Evolutionary conservation across 2,113 vertebrate species (phyloP), one percentile per base, ranked within the genome.

Genomic region (Xenopus laevis): DNA sequence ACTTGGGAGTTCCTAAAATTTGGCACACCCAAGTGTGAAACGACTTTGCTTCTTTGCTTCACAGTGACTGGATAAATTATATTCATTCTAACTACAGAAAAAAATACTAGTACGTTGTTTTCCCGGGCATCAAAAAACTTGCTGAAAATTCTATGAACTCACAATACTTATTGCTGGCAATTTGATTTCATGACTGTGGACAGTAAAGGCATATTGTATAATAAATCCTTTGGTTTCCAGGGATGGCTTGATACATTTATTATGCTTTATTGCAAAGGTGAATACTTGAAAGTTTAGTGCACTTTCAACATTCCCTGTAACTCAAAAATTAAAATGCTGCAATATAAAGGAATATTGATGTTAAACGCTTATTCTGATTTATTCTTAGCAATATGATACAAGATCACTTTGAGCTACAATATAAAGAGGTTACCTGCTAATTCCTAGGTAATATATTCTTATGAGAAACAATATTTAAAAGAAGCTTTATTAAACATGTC

Each of bases 261-360:
- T 64, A 64, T 20, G 44, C 46, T 64, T 71, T 72, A 72, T 61
- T 72, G 71, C 71, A 72, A 72, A 72, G 71, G 71, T 72, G 71
- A 72, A 72, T 72, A 53, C 70, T 72, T 72, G 52, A 70, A 70
- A 64, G 61, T 72, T 72, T 72, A 64, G 71, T 64, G 59, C 59
- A 62, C 47, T 71, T 71, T 63, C 60, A 72, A 64, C 27, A 72
- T 72, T 72, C 46, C n/a, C n/a, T 64, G 21, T 33, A n/a, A 16
- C 27, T 64, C 16, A 21, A 72, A 72, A 64, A 64, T 72, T 72
- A 64, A 72, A 71, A 72, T 55, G 47, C 60, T 63, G n/a, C 52
- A 18, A 18, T 72, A 40, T 40, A 72, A 50, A 72, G 45, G 71
- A 72, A 73, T 73, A 44, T 27, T 65, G 71, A 73, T 73, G 65